Conservation (phyloP, 2,888 invertebrate genomes). For the Drosophila prolongata region DNA sequence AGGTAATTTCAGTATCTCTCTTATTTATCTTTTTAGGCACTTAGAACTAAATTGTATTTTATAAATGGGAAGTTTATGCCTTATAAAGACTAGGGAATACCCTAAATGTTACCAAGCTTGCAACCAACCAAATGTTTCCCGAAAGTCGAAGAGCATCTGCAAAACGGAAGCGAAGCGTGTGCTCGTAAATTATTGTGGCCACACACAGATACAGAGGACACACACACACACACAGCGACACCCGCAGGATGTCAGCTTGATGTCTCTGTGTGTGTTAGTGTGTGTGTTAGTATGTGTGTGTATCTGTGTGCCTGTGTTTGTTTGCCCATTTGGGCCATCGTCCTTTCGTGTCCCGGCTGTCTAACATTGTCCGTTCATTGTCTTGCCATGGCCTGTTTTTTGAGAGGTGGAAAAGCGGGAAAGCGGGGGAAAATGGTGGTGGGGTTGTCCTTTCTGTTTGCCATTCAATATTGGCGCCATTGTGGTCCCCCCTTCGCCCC, state of each 20-base stretch:
- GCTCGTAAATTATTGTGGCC: conserved; percentile 72
- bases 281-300: conserved; percentile 10
- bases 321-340: conserved; percentile 76
- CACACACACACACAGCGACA: not conserved
- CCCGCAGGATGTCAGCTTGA: conserved; percentile 20
- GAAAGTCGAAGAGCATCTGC: conserved; percentile 4
- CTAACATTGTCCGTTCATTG: conserved; percentile 49
- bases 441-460: conserved; percentile 50
- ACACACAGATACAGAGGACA: conserved; percentile 35
- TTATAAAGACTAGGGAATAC: not conserved
- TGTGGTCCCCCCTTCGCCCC: conserved; percentile 16
- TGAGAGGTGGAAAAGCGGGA: conserved; percentile 19
- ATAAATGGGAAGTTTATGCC: no score
- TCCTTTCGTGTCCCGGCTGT: conserved; percentile 67
- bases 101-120: not conserved
- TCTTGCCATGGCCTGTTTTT: conserved; percentile 62
- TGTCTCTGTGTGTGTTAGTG: not conserved
- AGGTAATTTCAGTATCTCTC: no score
- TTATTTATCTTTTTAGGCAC: no score
- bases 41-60: no score
- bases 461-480: conserved; percentile 75
- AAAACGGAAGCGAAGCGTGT: conserved; percentile 63
- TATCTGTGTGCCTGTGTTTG: conserved; percentile 40
- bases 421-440: conserved; percentile 9
- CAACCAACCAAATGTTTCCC: conserved; percentile 2